A percentile compares a stretch with the other conserved stretches of the same genome.
Conservation (phyloP, 2,888 invertebrate genomes). For the Agrochola macilenta region DNA sequence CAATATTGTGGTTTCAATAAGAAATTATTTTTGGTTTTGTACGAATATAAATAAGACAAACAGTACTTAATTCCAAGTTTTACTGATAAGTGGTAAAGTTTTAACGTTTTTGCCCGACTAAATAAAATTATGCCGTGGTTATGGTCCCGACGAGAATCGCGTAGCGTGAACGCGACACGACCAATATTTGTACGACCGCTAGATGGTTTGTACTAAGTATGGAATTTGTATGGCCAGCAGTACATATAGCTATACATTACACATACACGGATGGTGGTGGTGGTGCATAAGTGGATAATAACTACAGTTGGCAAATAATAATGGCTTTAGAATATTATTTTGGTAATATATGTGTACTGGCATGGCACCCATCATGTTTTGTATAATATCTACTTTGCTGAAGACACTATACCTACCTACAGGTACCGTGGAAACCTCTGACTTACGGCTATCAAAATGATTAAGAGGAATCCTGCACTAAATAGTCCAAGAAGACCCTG, state of each 20-base stretch:
- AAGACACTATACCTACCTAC: background rate
- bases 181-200: conserved; percentile 24
- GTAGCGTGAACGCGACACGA: background rate
- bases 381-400: background rate
- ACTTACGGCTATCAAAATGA: background rate
- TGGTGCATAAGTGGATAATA: background rate
- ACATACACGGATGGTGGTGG: too few relatives aligned
- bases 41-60: background rate
- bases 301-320: too few relatives aligned
- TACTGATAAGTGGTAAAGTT: background rate
- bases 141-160: background rate
- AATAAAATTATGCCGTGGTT: conserved; percentile 22
- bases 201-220: background rate
- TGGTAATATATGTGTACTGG: background rate
- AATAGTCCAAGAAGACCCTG: background rate
- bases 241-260: background rate
- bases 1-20: background rate
- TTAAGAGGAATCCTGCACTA: background rate
- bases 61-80: too few relatives aligned
- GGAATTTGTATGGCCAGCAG: background rate
- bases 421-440: background rate
- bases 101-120: background rate
- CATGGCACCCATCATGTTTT: background rate
- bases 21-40: background rate
- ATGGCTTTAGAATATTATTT: too few relatives aligned